Percentiles rank a stretch among this genome's conserved stretches.
These are phyloP conservation scores for Pilophorus perplexus DNA, from an alignment of 2,888 invertebrate genomes.

Conservation along the genomic window DNA sequence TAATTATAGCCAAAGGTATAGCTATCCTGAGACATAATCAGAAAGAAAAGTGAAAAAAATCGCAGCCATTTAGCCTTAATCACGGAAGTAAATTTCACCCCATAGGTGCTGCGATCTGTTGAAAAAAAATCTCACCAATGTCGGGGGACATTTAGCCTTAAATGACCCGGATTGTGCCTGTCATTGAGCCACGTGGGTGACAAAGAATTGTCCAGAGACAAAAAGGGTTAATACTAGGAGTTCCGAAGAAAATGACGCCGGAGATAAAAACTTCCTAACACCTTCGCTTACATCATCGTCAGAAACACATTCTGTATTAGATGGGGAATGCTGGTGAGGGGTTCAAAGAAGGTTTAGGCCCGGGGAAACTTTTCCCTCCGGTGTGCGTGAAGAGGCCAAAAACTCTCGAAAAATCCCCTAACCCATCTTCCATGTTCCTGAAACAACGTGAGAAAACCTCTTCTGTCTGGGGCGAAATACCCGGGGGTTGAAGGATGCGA, in stretches of 20 bases:
- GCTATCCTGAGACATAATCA: no score
- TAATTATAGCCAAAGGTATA: no score
- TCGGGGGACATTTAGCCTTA: no score
- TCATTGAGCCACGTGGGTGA: no score
- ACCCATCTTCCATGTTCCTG: background rate
- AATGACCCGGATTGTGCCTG: no score
- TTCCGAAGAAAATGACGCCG: conserved; percentile 2
- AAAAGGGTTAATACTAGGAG: conserved; percentile 14
- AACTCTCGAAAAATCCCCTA: conserved; percentile 6
- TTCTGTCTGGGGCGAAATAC: conserved; percentile 13
- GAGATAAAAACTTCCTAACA: conserved; percentile 28
- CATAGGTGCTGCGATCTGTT: no score
- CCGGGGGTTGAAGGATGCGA: conserved; percentile 17
- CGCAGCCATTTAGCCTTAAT: no score
- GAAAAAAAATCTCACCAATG: no score
- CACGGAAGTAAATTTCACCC: no score
- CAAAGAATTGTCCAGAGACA: conserved; percentile 4
- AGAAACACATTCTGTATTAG: conserved; percentile 27
- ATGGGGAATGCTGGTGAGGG: conserved; percentile 9
- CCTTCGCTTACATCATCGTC: conserved; percentile 25
- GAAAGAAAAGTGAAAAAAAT: no score
- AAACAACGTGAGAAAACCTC: conserved; percentile 36
- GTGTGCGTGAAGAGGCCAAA: conserved; percentile 16
- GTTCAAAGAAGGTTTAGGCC: conserved; percentile 3
- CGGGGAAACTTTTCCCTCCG: conserved; percentile 23